These are phyloP conservation scores for Zosterops hypoxanthus DNA, from an alignment of 2,113 vertebrate genomes.

Conservation along the genomic window DNA sequence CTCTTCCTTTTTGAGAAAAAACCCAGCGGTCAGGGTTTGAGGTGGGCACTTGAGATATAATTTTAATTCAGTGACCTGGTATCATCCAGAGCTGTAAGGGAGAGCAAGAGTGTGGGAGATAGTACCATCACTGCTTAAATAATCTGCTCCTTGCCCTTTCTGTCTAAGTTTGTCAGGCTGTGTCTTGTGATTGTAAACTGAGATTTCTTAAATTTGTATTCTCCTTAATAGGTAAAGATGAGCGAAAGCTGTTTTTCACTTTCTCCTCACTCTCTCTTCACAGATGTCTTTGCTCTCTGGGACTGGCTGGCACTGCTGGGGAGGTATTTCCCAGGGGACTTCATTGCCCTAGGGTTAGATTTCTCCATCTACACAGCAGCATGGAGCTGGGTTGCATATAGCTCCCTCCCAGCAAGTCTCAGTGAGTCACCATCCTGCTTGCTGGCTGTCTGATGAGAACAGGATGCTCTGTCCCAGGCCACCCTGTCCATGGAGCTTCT, in stretches of 20 bases:
- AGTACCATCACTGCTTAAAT: neutral
- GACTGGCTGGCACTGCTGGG: neutral
- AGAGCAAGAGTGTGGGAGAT: neutral
- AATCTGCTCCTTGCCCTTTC: conserved; percentile 51
- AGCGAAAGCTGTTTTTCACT: neutral
- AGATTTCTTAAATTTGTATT: conserved; percentile 34
- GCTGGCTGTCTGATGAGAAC: neutral
- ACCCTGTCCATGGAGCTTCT: neutral
- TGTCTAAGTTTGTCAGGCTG: conserved; percentile 39
- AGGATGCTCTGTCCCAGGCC: neutral
- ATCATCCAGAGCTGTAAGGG: neutral
- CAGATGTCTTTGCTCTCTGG: neutral
- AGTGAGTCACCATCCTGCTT: neutral
- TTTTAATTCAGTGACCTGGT: neutral
- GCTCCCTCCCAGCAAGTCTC: neutral
- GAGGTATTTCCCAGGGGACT: neutral
- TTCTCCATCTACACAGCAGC: neutral
- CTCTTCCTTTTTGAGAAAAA: neutral
- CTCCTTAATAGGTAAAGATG: conserved; percentile 29
- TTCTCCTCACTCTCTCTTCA: neutral
- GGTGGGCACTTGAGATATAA: neutral
- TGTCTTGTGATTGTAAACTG: conserved; percentile 1
- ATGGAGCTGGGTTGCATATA: neutral
- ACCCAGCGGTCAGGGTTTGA: neutral
- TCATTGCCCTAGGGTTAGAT: neutral